Evolutionary conservation across 1,140 invertebrate species (phyloP).

Genomic region (Trissolcus basalis): DNA sequence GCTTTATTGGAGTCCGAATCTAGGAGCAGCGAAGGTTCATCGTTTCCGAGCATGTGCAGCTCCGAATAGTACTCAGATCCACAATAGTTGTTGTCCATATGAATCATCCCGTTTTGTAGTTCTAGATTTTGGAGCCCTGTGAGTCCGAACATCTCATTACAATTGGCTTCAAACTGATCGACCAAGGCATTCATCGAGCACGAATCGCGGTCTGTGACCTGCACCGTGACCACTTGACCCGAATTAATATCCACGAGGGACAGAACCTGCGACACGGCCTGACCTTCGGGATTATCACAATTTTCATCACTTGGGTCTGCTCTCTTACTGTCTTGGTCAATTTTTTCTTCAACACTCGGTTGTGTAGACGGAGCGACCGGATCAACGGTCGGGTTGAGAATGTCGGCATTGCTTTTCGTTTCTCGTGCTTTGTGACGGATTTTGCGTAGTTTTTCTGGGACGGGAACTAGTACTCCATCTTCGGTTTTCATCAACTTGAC

Average conservation of each 20-base stretch:
- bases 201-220: conserved; percentile 62
- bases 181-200: conserved; percentile 58
- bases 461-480: conserved; percentile 64
- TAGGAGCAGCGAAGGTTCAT: conserved; percentile 58
- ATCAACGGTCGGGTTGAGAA: no score
- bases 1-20: conserved; percentile 60
- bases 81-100: conserved; percentile 62
- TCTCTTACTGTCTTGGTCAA: background rate
- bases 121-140: conserved; percentile 62
- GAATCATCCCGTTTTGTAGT: conserved; percentile 59
- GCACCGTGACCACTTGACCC: conserved; percentile 64
- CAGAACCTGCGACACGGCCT: conserved; percentile 59
- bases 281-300: conserved; percentile 6
- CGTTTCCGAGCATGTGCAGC: conserved; percentile 59
- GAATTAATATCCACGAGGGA: conserved; percentile 65
- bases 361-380: background rate
- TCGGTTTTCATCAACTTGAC: conserved; percentile 68
- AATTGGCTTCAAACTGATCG: conserved; percentile 65
- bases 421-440: conserved; percentile 38
- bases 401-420: conserved; percentile 6
- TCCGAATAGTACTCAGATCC: conserved; percentile 63
- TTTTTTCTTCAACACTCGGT: conserved; percentile 1
- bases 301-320: background rate
- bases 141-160: conserved; percentile 64
- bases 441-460: conserved; percentile 61